Evolutionary conservation across 1,140 invertebrate species (phyloP), one percentile per base, ranked within the genome.

Genomic region (Trichonephila clavata): DNA sequence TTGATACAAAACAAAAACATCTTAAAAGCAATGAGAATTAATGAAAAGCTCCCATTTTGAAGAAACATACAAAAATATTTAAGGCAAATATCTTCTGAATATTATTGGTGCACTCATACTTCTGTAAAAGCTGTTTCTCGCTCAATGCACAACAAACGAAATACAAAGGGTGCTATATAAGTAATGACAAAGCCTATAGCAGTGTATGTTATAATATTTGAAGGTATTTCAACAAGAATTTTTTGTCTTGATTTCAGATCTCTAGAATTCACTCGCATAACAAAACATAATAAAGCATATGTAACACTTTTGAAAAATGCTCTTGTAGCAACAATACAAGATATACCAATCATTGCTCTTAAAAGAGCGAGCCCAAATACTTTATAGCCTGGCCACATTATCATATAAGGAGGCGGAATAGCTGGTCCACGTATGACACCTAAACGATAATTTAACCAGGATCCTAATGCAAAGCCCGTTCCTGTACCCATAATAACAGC

Each of bases 111-210:
- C 5, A 32, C 1, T 77, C 27, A 98, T 94, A 98, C 97, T 96
- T 98, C 98, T 7, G 97, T 98, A 95, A 98, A 98, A 96, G 98
- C 98, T 4, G 97, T 97, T 0, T 97, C 97, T 95, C 98, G 95
- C 95, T 98, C 97, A 93, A 99, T 98, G 83, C 96, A 96, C 50
- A 98, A 95, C 86, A 97, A 96, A 77, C 97, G 96, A 95, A 98
- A 98, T 8, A 98, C 96, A 94, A 97, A 97, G 7, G 98, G 98
- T 94, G 98, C 96, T n/a, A 98, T 95, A 96, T 97, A 98, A 10
- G 97, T 96, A 5, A 97, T 97, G 95, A 97, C 97, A 95, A 98
- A 96, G 21, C 98, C 98, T 84, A 98, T 97, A 94, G 97, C 96
- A 27, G 97, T 97, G 95, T 97, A 98, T 84, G 97, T 97, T 63